Evolutionary conservation across 2,797 vertebrate species (phyloP), one percentile per base, ranked within the genome.

Genomic region (Clarias laeviceps): DNA sequence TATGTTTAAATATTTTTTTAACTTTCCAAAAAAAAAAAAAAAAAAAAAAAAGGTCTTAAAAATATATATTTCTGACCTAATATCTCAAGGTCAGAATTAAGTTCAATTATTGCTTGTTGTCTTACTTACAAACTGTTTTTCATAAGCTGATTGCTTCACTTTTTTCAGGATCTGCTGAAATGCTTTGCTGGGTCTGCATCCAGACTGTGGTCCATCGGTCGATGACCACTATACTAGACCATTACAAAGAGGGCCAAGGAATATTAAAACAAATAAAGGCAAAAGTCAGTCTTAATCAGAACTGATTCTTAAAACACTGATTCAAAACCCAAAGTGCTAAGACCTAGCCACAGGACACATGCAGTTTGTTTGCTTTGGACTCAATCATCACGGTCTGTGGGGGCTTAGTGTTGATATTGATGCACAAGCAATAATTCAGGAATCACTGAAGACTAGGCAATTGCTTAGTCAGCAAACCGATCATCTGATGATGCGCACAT

Each of bases 341-440:
- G 87, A 88, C 54, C 62, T 84, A 90, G 34, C 88, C 84, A 77
- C 70, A 69, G 45, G 83, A 78, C 56, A 62, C 72, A 83, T 1
- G 59, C 66, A 88, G 84, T 87, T 87, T 90, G 89, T 89, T 88
- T 92, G 90, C 87, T 88, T 89, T 84, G 85, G 59, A 32, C 81
- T 89, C 79, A 66, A 86, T 77, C 88, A 90, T 89, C 89, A 90
- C 86, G 90, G 90, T 90, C 92, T 93, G 93, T 94, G 93, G 92
- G 93, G 93, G 92, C 91, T 89, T 80, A 69, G 84, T 40, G 11
- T 85, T 32, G 54, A 88, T 87, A 88, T 72, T 83, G 91, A 93
- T 89, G 90, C 91, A 88, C 95, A 93, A 93, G 89, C 88, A 77
- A 87, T 88, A 91, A 85, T 74, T 89, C 82, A 85, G 87, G 83